phyloP scores from a whole-genome alignment of 37 sponge, comb jelly and placozoan genomes.

The Axinella damicornis region DNA sequence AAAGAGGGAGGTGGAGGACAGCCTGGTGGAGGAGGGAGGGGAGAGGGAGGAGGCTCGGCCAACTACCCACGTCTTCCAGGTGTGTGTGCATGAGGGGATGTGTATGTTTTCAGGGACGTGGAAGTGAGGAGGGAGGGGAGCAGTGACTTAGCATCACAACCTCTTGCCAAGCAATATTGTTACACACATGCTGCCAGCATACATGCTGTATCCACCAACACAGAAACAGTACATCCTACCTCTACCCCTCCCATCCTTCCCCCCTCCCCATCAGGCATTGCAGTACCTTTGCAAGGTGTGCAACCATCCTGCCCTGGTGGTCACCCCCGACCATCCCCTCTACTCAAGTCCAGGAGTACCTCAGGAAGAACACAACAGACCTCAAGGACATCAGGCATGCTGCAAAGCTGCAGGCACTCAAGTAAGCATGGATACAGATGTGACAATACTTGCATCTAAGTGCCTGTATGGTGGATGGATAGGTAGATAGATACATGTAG shows the following conservation, averaged over 20 bases:
- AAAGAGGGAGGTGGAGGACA: constrained; percentile 58
- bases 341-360: constrained; percentile 58
- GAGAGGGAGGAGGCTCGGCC: neutral
- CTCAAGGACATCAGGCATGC: constrained; percentile 77
- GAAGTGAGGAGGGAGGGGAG: too few species aligned
- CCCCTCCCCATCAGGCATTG: constrained; percentile 75
- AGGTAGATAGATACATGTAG: too few species aligned
- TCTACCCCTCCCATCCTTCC: neutral
- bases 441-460: too few species aligned
- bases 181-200: too few species aligned
- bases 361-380: constrained; percentile 12
- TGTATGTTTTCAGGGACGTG: neutral
- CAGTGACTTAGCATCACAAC: too few species aligned
- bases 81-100: neutral
- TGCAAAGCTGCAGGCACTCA: constrained; percentile 83
- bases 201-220: neutral
- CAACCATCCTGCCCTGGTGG: constrained; percentile 94
- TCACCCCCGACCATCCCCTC: constrained; percentile 66
- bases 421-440: too few species aligned
- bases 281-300: constrained; percentile 98
- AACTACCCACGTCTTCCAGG: constrained; percentile 86
- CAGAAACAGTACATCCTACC: too few species aligned
- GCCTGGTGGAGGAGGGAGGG: constrained; percentile 21
- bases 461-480: too few species aligned
- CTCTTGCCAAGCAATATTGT: too few species aligned